These are phyloP conservation scores for Drosophila anceps DNA, from an alignment of 2,888 invertebrate species.

Conservation along the genomic window DNA sequence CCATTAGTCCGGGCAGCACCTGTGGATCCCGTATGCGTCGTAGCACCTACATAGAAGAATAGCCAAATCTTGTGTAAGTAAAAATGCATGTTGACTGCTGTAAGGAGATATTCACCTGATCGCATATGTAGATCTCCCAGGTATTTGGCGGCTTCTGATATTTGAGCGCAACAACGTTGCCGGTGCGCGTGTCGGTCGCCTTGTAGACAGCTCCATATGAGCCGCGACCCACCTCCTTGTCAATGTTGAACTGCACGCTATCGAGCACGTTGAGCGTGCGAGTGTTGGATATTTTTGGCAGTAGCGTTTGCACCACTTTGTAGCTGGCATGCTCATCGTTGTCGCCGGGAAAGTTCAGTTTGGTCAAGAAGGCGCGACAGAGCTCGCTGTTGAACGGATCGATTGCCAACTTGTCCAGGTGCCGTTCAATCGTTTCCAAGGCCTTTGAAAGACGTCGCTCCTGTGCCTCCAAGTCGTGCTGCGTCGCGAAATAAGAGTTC, in stretches of 20 bases:
- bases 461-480: conserved; percentile 84
- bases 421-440: conserved; percentile 82
- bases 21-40: conserved; percentile 86
- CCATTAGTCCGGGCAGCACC: conserved; percentile 90
- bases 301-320: conserved; percentile 87
- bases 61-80: neutral
- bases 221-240: conserved; percentile 93
- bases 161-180: conserved; percentile 90
- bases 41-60: conserved; percentile 64
- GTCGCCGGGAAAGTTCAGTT: conserved; percentile 90
- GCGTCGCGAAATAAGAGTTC: conserved; percentile 85
- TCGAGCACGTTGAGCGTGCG: conserved; percentile 87
- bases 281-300: conserved; percentile 88
- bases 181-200: conserved; percentile 82
- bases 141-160: conserved; percentile 95
- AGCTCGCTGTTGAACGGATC: conserved; percentile 94
- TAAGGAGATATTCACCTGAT: conserved; percentile 69
- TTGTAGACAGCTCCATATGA: conserved; percentile 93
- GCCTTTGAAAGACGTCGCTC: conserved; percentile 84
- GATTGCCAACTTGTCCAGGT: conserved; percentile 85
- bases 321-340: conserved; percentile 87
- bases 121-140: conserved; percentile 97
- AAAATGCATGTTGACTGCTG: neutral
- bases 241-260: conserved; percentile 87
- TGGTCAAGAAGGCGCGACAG: conserved; percentile 89